phyloP scores from a whole-genome alignment of 2,888 invertebrate genomes.

The Byasa hedistus region DNA sequence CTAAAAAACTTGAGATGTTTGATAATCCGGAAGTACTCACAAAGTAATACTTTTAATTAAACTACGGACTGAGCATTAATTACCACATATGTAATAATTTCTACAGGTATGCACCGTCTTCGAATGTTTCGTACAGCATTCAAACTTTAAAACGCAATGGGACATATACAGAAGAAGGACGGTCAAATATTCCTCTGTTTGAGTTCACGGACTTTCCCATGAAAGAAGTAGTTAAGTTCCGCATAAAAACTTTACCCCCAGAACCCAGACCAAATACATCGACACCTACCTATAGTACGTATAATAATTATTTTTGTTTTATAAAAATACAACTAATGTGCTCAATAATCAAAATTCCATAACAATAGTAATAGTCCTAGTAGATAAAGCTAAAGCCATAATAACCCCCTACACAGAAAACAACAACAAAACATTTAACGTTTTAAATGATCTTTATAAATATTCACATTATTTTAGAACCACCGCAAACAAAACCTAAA shows the following conservation, averaged over 20 bases:
- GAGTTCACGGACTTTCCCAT: conserved; percentile 36
- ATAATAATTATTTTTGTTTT: neutral
- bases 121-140: conserved; percentile 36
- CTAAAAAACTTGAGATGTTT: too few relatives aligned
- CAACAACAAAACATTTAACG: too few relatives aligned
- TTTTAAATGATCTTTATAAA: neutral
- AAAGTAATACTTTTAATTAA: neutral
- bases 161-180: conserved; percentile 32
- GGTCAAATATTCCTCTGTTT: conserved; percentile 35
- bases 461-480: conserved; percentile 26
- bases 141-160: conserved; percentile 33
- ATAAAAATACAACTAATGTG: too few relatives aligned
- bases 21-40: neutral
- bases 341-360: too few relatives aligned
- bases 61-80: neutral
- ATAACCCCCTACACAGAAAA: too few relatives aligned
- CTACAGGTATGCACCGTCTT: neutral
- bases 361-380: too few relatives aligned
- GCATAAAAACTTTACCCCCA: conserved; percentile 32
- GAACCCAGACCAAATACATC: conserved; percentile 23
- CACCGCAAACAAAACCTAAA: conserved; percentile 19
- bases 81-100: neutral
- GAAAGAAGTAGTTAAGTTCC: conserved; percentile 37
- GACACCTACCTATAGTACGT: conserved; percentile 39
- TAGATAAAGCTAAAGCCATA: too few relatives aligned